A percentile compares a stretch with the other conserved stretches of the same genome.
These are phyloP conservation scores for Dasyornis broadbenti DNA, from an alignment of 2,113 vertebrate genomes.

Conservation along the genomic window DNA sequence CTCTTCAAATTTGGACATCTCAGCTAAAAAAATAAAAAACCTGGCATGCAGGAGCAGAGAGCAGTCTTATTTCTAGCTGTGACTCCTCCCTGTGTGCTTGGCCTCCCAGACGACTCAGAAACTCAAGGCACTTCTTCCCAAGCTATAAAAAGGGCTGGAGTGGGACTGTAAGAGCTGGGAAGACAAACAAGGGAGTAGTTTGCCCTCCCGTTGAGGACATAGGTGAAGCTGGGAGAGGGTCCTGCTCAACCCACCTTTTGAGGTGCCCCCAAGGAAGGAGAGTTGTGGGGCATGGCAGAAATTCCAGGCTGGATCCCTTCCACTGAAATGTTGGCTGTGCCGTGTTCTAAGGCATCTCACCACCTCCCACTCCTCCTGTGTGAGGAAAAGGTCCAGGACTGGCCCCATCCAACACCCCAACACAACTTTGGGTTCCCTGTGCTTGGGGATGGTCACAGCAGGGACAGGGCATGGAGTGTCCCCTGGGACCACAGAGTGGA, in stretches of 20 bases:
- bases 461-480: background rate
- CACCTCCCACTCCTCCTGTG: background rate
- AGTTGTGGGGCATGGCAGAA: background rate
- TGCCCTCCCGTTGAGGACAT: background rate
- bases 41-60: slow-evolving; percentile 12
- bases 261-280: background rate
- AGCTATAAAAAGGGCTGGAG: slow-evolving; percentile 45
- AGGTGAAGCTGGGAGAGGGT: background rate
- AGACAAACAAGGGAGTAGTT: background rate
- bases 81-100: slow-evolving; percentile 16
- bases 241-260: background rate
- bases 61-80: slow-evolving; percentile 27
- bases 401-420: background rate
- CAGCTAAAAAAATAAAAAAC: background rate
- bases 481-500: background rate
- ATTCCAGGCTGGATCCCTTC: background rate
- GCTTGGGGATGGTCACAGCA: background rate
- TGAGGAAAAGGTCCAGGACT: background rate
- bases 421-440: background rate
- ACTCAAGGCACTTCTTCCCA: background rate
- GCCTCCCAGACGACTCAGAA: background rate
- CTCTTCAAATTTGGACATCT: slow-evolving; percentile 22
- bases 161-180: background rate
- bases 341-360: rapidly evolving
- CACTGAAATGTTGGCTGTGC: background rate